phyloP scores from a whole-genome alignment of 2,113 vertebrate genomes.

The Caranx ignobilis region DNA sequence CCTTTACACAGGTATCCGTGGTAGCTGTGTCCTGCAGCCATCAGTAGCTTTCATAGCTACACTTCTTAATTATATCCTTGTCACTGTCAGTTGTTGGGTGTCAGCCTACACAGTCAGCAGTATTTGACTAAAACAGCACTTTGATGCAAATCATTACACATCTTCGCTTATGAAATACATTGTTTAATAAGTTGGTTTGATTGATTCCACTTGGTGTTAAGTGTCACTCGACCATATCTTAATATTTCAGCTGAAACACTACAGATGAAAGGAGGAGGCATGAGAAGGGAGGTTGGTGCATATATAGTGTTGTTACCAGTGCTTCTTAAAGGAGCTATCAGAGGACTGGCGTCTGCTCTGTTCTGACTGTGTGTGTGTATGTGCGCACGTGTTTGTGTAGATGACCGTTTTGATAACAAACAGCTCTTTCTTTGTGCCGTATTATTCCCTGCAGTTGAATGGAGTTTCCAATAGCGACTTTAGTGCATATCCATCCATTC shows the following conservation, averaged over 20 bases:
- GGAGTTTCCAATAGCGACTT: conserved; percentile 1
- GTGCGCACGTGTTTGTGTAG: conserved; percentile 5
- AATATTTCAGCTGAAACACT: conserved; percentile 5
- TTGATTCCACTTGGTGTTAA: background rate
- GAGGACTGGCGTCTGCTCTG: conserved; percentile 18
- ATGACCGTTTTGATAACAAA: conserved; percentile 39
- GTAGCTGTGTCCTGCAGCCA: background rate
- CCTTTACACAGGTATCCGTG: background rate
- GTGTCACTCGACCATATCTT: background rate
- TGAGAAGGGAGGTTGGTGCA: conserved; percentile 4
- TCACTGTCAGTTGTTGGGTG: conserved; percentile 8
- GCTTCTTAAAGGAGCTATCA: conserved; percentile 22
- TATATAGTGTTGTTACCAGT: conserved; percentile 1
- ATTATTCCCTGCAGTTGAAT: background rate
- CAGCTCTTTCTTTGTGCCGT: conserved; percentile 21
- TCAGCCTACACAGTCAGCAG: background rate
- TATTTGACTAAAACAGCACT: background rate
- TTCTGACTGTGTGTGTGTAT: conserved; percentile 37
- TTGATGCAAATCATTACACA: background rate
- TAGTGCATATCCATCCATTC: background rate
- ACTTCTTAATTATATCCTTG: background rate
- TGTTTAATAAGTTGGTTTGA: background rate
- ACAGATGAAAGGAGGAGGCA: conserved; percentile 1
- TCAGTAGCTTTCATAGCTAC: conserved; percentile 3
- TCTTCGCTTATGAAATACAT: background rate